Conservation (phyloP, 2,888 invertebrate genomes). For the Ormyrus rosae region DNA sequence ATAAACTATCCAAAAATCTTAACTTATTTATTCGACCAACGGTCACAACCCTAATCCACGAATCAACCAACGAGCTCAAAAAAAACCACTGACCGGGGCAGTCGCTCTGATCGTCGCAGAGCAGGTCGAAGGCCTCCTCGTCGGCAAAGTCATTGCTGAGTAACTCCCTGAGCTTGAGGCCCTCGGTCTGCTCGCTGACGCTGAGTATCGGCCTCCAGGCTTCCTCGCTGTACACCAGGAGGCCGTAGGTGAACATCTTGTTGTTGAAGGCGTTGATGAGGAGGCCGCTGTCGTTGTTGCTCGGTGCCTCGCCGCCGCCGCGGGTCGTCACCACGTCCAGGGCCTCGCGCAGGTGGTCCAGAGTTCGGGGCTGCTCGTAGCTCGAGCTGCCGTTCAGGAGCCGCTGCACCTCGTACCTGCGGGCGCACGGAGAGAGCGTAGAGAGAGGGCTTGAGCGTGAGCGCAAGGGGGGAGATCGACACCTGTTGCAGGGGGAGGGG, state of each 20-base stretch:
- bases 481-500: too few species aligned
- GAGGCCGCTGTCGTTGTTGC: conserved; percentile 66
- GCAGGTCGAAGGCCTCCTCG: conserved; percentile 62
- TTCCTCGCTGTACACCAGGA: conserved; percentile 65
- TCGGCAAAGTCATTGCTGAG: conserved; percentile 63
- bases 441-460: too few species aligned
- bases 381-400: conserved; percentile 68
- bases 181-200: conserved; percentile 74
- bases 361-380: conserved; percentile 63
- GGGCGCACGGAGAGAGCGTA: too few species aligned
- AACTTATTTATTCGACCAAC: too few species aligned
- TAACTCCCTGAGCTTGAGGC: conserved; percentile 61
- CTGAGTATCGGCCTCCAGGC: conserved; percentile 77
- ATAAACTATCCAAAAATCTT: too few species aligned
- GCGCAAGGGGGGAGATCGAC: too few species aligned
- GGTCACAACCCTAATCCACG: too few species aligned
- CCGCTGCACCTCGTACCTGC: conserved; percentile 68
- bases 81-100: conserved; percentile 65
- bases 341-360: conserved; percentile 69
- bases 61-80: not conserved
- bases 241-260: conserved; percentile 71
- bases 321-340: conserved; percentile 63
- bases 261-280: conserved; percentile 66
- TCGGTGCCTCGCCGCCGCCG: conserved; percentile 67
- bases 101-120: conserved; percentile 66